Percentiles rank a stretch among this genome's conserved stretches.
Conservation (phyloP, 1,140 invertebrate species). For the Oedothorax gibbosus region DNA sequence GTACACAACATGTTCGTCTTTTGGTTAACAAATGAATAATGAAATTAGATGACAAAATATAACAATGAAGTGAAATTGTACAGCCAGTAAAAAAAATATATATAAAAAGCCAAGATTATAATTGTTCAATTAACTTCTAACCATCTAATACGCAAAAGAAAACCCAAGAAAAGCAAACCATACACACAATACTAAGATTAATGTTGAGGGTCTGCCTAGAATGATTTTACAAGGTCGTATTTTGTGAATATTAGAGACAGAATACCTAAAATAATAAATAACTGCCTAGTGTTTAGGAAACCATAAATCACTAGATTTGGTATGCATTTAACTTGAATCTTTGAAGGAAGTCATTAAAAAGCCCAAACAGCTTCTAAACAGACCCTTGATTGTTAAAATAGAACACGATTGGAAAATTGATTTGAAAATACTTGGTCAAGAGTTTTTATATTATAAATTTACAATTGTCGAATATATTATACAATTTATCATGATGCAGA, state of each 20-base stretch:
- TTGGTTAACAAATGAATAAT: constrained; percentile 6
- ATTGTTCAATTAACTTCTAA: not conserved
- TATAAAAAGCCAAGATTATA: constrained; percentile 26
- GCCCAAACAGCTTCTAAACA: not conserved
- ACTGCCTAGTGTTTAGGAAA: not conserved
- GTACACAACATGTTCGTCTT: not conserved
- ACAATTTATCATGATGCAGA: not conserved
- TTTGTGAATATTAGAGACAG: not conserved
- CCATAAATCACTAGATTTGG: too few relatives aligned
- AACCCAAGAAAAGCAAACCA: not conserved
- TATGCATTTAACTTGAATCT: too few relatives aligned
- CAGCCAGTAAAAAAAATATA: constrained; percentile 12
- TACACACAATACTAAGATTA: not conserved
- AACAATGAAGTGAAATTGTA: constrained; percentile 47
- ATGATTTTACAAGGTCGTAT: not conserved
- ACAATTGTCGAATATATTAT: not conserved
- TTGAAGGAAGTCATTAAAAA: not conserved
- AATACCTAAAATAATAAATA: not conserved
- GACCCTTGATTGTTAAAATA: not conserved
- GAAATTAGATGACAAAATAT: constrained; percentile 39
- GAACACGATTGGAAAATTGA: not conserved
- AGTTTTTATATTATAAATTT: constrained; percentile 7
- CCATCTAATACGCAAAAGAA: constrained; percentile 12
- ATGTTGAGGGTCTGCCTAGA: too few relatives aligned
- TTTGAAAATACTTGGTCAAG: not conserved